Evolutionary conservation across 2,113 vertebrate genomes (phyloP).

Genomic region (Caretta caretta): DNA sequence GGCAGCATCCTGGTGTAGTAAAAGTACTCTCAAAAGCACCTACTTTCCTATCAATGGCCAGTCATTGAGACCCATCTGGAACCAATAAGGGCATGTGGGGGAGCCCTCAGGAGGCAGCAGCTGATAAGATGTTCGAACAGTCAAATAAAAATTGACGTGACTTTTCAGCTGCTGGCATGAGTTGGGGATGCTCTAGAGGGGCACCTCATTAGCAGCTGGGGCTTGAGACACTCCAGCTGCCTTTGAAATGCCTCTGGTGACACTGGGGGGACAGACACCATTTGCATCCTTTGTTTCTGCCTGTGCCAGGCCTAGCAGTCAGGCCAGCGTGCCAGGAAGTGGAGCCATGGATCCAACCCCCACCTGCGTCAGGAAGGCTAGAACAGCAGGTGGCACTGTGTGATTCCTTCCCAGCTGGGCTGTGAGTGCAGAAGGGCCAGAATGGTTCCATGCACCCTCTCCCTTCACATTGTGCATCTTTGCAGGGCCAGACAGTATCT

Average conservation of each 20-base stretch:
- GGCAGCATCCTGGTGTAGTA: constrained; percentile 15
- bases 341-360: accelerated
- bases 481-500: neutral
- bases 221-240: neutral
- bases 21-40: constrained; percentile 36
- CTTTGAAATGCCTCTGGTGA: neutral
- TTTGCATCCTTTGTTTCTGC: accelerated
- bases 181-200: too few species aligned
- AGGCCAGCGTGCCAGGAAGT: accelerated
- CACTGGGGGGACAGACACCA: neutral
- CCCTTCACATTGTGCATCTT: too few species aligned
- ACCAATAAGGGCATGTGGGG: neutral
- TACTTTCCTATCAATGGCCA: constrained; percentile 73
- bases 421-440: neutral
- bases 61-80: neutral
- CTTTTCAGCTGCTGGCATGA: neutral
- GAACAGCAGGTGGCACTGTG: accelerated
- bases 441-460: too few species aligned
- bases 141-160: neutral
- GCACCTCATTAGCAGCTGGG: accelerated
- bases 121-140: neutral
- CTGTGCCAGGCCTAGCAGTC: accelerated
- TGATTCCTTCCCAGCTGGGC: accelerated
- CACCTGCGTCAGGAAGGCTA: neutral
- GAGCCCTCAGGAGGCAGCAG: neutral